Evolutionary conservation across 2,113 vertebrate species (phyloP).

Genomic region (Muscicapa adusta): DNA sequence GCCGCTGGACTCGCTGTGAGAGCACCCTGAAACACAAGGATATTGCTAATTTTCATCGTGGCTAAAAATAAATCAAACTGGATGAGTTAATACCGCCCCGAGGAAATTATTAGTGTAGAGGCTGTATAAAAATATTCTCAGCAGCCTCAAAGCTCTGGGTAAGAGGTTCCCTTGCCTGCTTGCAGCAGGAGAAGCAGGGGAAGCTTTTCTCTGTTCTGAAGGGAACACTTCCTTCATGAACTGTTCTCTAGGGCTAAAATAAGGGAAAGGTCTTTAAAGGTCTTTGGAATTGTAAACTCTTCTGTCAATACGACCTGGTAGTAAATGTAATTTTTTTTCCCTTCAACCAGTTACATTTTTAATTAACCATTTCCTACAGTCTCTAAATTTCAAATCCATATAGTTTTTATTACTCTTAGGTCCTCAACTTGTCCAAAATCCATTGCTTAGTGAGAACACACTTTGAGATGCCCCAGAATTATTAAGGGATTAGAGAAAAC

Average conservation of each 20-base stretch:
- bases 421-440: not conserved
- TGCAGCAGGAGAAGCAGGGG: not conserved
- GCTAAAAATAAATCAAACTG: not conserved
- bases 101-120: not conserved
- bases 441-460: not conserved
- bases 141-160: not conserved
- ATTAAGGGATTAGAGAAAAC: not conserved
- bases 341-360: not conserved
- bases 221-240: not conserved
- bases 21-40: not conserved
- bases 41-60: not conserved
- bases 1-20: rapidly evolving
- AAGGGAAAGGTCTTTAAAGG: not conserved
- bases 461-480: not conserved
- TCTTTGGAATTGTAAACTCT: not conserved
- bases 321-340: not conserved
- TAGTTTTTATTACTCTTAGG: not conserved
- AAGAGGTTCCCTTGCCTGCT: not conserved
- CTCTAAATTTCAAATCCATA: not conserved
- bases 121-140: not conserved
- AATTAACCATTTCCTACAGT: not conserved
- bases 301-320: not conserved
- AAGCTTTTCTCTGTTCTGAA: not conserved
- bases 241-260: not conserved
- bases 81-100: not conserved